These are phyloP conservation scores for Manis javanica DNA, from an alignment of 2,797 vertebrate species.

Conservation along the genomic window DNA sequence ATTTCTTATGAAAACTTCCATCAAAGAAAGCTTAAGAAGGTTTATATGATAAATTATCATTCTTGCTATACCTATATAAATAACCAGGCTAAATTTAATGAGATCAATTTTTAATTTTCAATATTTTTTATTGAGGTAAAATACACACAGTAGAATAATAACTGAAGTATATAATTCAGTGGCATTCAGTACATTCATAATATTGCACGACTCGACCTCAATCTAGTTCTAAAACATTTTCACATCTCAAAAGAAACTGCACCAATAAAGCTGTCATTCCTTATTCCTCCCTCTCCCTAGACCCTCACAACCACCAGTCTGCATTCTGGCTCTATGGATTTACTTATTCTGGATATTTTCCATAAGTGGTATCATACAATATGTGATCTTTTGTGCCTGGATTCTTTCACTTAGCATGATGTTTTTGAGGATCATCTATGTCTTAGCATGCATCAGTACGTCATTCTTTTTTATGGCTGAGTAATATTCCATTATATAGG, in stretches of 20 bases:
- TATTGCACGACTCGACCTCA: neutral
- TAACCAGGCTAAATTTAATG: slow-evolving; percentile 10
- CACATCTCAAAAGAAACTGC: neutral
- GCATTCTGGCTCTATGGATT: neutral
- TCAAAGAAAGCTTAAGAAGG: slow-evolving; percentile 40
- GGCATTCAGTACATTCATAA: neutral
- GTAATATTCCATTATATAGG: neutral
- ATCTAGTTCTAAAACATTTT: neutral
- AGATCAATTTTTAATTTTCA: neutral
- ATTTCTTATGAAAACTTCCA: slow-evolving; percentile 53
- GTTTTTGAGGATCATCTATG: neutral
- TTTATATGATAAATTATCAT: slow-evolving; percentile 26
- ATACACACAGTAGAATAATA: neutral
- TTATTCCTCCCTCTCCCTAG: neutral
- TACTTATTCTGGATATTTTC: neutral
- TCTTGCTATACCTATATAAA: neutral
- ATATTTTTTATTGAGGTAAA: slow-evolving; percentile 4
- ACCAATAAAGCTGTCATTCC: neutral
- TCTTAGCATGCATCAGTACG: neutral
- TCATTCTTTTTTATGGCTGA: neutral
- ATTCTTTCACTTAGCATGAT: neutral
- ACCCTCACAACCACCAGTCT: neutral
- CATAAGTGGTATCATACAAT: neutral
- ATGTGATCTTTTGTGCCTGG: neutral
- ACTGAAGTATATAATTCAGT: neutral